Base-by-base conservation (phyloP, 2,113 vertebrate species). In the Climacteris rufus region DNA sequence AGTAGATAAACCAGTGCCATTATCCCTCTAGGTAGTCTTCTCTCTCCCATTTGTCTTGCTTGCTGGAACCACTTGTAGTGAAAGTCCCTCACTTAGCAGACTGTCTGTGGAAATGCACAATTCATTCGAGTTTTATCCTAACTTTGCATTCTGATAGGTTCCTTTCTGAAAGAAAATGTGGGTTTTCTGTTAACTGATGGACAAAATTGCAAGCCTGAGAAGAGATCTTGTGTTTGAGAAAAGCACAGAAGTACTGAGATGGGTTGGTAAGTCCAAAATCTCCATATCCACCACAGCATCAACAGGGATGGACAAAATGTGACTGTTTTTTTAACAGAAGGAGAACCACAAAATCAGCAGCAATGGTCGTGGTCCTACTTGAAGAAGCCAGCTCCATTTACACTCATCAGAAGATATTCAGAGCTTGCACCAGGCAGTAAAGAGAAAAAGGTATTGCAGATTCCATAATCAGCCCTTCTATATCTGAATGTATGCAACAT, bases 151-250 rank as follows among this genome's bases (percentile, higher is more conserved):
- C 49, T 54, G 49, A 78, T 23, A 56, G 4, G 31, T 45, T 78
- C 69, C 37, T 42, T 64, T 50, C 37, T 13, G 6, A 40, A 30
- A 68, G 21, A 69, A 39, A 72, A 13, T 0, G 0, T 10, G 24
- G 15, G 14, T 17, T n/a, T 89, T 71, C 70, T 45, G 9, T 40
- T 42, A 50, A 14, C 42, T 40, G 28, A 56, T 16, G 24, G 42
- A 22, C 23, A 35, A 45, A 44, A 63, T 0, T 33, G 27, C 47
- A 82, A 52, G 39, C 39, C 65, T 85, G 70, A 56, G 52, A 79
- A 88, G 13, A 44, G 25, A 35, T 87, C 27, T 15, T 13, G 20
- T 15, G 24, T 20, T 79, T 49, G 18, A 49, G 25, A 69, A 71
- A 69, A 53, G 6, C 23, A 76, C 3, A 1, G 15, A 9, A 49